A percentile compares a stretch with the other conserved stretches of the same genome.
Conservation (phyloP, 2,797 vertebrate species). For the Scyliorhinus canicula region DNA sequence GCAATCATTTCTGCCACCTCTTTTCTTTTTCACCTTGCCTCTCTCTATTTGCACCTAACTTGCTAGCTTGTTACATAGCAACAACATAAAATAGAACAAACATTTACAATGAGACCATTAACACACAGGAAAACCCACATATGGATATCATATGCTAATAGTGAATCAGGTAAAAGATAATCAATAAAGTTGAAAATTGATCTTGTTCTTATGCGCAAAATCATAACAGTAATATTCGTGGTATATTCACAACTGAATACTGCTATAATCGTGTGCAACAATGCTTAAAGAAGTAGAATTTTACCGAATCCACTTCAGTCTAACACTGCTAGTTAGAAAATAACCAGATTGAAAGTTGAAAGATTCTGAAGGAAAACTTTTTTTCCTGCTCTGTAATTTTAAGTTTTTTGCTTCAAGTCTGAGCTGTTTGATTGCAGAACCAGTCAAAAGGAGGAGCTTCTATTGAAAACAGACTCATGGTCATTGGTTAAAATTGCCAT, state of each 20-base stretch:
- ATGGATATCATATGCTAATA: neutral
- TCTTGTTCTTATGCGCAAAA: neutral
- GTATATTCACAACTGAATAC: neutral
- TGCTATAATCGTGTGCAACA: neutral
- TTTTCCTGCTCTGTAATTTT: constrained; percentile 20
- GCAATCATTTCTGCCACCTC: neutral
- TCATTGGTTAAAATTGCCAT: constrained; percentile 16
- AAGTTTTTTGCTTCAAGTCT: constrained; percentile 32
- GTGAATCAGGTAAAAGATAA: neutral
- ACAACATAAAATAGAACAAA: neutral
- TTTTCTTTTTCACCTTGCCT: neutral
- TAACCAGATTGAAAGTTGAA: neutral
- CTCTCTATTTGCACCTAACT: neutral
- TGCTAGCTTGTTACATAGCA: neutral
- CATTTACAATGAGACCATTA: neutral
- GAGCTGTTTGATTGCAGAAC: constrained; percentile 31
- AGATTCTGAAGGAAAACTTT: neutral
- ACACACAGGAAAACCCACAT: neutral
- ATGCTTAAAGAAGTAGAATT: neutral
- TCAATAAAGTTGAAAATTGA: neutral
- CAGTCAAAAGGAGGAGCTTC: constrained; percentile 21
- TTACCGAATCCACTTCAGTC: neutral
- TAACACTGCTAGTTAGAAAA: neutral
- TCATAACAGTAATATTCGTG: neutral
- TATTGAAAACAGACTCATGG: constrained; percentile 27